Evolutionary conservation across 1,140 invertebrate species (phyloP).

Genomic region (Drosophila sulfurigaster): DNA sequence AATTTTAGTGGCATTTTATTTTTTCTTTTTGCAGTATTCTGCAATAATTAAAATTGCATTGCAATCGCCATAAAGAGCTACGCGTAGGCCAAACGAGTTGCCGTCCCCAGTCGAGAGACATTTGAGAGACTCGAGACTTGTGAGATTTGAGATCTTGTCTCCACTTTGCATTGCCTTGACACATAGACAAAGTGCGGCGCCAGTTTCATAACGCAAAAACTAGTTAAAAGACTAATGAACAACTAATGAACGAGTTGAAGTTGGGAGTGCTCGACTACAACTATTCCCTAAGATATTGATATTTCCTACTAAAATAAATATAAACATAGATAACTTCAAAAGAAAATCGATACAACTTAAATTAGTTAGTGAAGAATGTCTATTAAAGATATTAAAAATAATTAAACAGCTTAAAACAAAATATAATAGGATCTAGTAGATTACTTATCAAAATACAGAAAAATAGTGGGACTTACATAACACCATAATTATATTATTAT

Average conservation of each 20-base stretch:
- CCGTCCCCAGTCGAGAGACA: slow-evolving; percentile 31
- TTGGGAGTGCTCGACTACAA: not conserved
- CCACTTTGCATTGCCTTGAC: slow-evolving; percentile 65
- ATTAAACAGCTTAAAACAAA: too few relatives aligned
- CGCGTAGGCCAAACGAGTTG: slow-evolving; percentile 73
- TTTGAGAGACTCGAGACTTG: slow-evolving; percentile 10
- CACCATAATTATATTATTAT: too few relatives aligned
- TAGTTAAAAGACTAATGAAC: slow-evolving; percentile 5
- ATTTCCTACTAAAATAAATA: not conserved
- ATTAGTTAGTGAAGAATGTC: too few relatives aligned
- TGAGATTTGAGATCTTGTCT: slow-evolving; percentile 34
- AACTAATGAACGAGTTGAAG: not conserved
- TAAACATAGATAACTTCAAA: not conserved
- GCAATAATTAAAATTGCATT: slow-evolving; percentile 59
- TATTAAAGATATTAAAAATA: too few relatives aligned
- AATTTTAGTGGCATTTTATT: slow-evolving; percentile 37
- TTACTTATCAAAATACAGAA: too few relatives aligned
- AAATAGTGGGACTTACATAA: too few relatives aligned
- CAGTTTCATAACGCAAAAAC: slow-evolving; percentile 31
- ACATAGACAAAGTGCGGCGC: slow-evolving; percentile 61
- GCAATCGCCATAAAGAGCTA: slow-evolving; percentile 40
- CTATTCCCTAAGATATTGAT: not conserved
- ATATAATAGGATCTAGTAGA: too few relatives aligned
- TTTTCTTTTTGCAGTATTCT: slow-evolving; percentile 18
- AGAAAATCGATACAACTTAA: too few relatives aligned